Conservation (phyloP, 2,888 invertebrate genomes). For the Parapristionchus giblindavisi region DNA sequence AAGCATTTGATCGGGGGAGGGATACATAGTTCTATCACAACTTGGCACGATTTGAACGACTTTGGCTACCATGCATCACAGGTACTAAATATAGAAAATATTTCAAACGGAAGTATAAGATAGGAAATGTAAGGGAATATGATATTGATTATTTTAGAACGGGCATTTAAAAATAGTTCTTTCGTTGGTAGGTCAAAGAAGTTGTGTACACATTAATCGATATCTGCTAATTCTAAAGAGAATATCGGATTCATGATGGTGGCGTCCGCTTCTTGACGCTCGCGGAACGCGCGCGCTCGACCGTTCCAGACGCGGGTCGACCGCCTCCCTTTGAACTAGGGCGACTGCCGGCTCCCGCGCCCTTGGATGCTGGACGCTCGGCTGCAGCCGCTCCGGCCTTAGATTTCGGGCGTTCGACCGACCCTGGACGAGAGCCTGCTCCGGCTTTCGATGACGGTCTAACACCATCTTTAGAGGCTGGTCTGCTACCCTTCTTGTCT, state of each 20-base stretch:
- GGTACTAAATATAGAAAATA: no score
- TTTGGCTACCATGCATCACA: no score
- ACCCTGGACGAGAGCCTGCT: not conserved
- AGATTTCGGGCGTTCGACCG: not conserved
- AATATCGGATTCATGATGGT: conserved; percentile 11
- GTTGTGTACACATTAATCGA: no score
- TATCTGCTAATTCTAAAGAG: no score
- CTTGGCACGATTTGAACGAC: no score
- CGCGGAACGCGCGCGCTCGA: conserved; percentile 20
- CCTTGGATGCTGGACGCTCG: conserved; percentile 37
- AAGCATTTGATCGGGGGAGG: no score
- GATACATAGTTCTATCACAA: no score
- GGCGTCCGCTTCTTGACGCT: conserved; percentile 33
- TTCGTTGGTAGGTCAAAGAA: no score
- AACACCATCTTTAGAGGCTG: conserved; percentile 1
- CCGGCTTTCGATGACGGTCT: not conserved
- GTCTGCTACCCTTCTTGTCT: not conserved
- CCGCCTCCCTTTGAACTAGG: conserved; percentile 30
- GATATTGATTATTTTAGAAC: no score
- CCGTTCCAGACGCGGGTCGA: conserved; percentile 28
- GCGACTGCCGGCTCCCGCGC: not conserved
- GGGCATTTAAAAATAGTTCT: no score
- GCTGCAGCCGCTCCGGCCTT: not conserved
- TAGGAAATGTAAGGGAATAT: no score
- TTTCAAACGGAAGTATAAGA: no score